These are phyloP conservation scores for Andrena bicolor DNA, from an alignment of 2,888 invertebrate species.

Conservation along the genomic window DNA sequence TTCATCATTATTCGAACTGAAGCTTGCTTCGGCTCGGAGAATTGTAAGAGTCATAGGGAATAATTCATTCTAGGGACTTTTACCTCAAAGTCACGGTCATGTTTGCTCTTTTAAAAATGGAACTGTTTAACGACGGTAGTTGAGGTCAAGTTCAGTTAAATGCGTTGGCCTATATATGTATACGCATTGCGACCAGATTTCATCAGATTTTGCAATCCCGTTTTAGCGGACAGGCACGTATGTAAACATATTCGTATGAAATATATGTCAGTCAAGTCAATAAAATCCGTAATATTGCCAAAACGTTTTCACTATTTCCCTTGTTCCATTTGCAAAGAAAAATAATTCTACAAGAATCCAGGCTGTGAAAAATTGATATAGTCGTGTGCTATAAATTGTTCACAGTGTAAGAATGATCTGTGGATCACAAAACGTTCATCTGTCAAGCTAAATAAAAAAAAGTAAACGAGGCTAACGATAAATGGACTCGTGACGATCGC, in stretches of 20 bases:
- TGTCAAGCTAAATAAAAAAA: too few species aligned
- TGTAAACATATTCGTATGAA: neutral
- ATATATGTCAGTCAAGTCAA: neutral
- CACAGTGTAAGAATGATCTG: too few species aligned
- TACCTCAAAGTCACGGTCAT: neutral
- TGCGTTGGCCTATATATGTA: constrained; percentile 9
- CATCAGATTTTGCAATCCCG: neutral
- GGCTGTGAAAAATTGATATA: too few species aligned
- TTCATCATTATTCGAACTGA: neutral
- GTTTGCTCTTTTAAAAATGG: neutral
- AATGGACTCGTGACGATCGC: neutral
- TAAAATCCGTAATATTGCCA: neutral
- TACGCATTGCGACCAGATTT: neutral
- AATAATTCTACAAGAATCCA: too few species aligned
- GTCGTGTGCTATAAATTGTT: too few species aligned
- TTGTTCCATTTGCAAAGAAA: too few species aligned
- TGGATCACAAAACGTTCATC: too few species aligned
- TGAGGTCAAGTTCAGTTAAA: constrained; percentile 14
- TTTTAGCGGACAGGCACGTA: neutral
- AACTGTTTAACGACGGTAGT: neutral
- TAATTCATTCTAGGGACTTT: constrained; percentile 31
- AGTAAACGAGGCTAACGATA: neutral
- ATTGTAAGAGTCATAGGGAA: neutral
- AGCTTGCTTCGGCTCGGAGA: neutral
- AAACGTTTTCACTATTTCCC: too few species aligned